Evolutionary conservation across 2,888 invertebrate species (phyloP).

Genomic region (Neoascia interrupta): DNA sequence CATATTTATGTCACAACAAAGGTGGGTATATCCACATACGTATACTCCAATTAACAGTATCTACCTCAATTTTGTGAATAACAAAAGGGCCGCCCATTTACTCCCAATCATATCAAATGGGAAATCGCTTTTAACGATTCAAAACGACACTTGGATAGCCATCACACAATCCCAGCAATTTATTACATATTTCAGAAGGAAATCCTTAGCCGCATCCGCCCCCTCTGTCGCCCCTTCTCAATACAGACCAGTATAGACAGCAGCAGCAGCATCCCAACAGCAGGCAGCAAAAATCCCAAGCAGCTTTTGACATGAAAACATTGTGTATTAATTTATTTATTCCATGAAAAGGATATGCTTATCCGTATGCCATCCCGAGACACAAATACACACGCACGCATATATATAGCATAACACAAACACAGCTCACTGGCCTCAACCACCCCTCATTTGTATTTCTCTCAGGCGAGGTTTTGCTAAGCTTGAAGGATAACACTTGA

Average conservation of each 20-base stretch:
- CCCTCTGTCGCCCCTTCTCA: too few species aligned
- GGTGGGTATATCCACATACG: too few species aligned
- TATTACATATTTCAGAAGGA: slow-evolving; percentile 63
- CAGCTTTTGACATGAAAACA: slow-evolving; percentile 68
- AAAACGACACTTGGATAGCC: slow-evolving; percentile 63
- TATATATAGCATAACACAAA: neutral
- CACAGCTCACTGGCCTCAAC: too few species aligned
- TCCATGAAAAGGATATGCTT: slow-evolving; percentile 66
- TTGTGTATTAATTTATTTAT: slow-evolving; percentile 69
- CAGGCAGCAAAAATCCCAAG: slow-evolving; percentile 42
- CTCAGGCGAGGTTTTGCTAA: slow-evolving; percentile 57
- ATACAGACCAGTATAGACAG: too few species aligned
- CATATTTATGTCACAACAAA: too few species aligned
- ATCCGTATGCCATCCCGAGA: slow-evolving; percentile 51
- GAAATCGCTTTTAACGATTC: slow-evolving; percentile 62
- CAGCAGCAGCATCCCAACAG: slow-evolving; percentile 2
- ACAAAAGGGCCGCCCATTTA: too few species aligned
- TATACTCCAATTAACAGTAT: too few species aligned
- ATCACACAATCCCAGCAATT: slow-evolving; percentile 65
- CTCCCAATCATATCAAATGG: slow-evolving; percentile 39
- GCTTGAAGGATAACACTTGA: slow-evolving; percentile 66
- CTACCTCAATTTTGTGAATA: too few species aligned
- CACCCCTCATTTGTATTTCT: slow-evolving; percentile 66
- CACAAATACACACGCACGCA: slow-evolving; percentile 7
- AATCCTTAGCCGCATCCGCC: slow-evolving; percentile 52